Evolutionary conservation across 2,113 vertebrate genomes (phyloP).

Genomic region (Tetrao urogallus): DNA sequence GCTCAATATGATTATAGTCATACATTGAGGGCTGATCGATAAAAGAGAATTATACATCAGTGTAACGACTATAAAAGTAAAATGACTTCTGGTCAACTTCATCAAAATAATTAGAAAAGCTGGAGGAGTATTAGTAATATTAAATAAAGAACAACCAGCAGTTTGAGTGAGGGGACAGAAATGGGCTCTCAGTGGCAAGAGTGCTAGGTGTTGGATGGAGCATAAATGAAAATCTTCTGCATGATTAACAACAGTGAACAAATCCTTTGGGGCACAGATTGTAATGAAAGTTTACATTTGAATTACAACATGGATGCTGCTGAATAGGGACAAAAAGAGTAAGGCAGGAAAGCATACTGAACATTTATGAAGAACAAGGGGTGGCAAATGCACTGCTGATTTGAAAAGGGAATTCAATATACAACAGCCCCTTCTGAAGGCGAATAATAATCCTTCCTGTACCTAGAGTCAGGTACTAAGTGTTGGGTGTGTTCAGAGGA

Average conservation of each 20-base stretch:
- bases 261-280: neutral
- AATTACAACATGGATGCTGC: neutral
- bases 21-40: neutral
- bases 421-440: neutral
- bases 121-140: neutral
- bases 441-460: neutral
- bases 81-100: slow-evolving; percentile 55
- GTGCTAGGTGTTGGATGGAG: neutral
- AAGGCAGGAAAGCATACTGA: neutral
- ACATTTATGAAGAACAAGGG: neutral
- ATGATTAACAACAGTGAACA: slow-evolving; percentile 56
- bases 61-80: slow-evolving; percentile 30
- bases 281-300: slow-evolving; percentile 53
- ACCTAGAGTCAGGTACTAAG: neutral
- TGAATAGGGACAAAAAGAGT: neutral
- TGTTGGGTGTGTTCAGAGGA: neutral
- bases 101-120: slow-evolving; percentile 14
- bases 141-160: neutral
- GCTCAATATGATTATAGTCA: slow-evolving; percentile 17
- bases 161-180: neutral
- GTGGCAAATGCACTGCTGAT: neutral
- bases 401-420: neutral
- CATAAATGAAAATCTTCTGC: slow-evolving; percentile 59
- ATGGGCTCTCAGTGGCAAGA: neutral
- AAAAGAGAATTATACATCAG: slow-evolving; percentile 50